Percentiles rank a stretch among this genome's conserved stretches.
Conservation (phyloP, 2,888 invertebrate genomes). For the Parthenolecanium corni region DNA sequence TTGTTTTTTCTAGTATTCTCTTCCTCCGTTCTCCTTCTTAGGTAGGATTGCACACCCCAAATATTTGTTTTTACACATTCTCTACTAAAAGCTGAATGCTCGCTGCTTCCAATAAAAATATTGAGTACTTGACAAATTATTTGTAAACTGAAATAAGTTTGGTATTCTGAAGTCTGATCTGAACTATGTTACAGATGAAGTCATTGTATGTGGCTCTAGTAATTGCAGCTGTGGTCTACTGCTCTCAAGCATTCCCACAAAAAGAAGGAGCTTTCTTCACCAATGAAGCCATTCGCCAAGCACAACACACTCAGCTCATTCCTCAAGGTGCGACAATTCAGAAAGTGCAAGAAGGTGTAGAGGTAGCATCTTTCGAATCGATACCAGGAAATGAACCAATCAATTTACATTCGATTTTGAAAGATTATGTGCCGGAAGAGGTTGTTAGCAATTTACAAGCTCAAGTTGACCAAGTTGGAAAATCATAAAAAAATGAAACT, state of each 20-base stretch:
- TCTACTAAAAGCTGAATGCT: too few species aligned
- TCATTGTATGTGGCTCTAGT: conserved; percentile 15
- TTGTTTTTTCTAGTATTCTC: not conserved
- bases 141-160: not conserved
- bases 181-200: conserved; percentile 25
- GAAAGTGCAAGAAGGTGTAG: conserved; percentile 65
- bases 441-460: conserved; percentile 77
- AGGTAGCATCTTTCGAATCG: conserved; percentile 72
- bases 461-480: conserved; percentile 72
- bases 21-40: not conserved
- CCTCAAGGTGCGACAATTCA: conserved; percentile 79
- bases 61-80: too few species aligned
- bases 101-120: too few species aligned
- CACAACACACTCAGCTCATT: conserved; percentile 71
- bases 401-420: conserved; percentile 70
- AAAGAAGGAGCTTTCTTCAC: conserved; percentile 71
- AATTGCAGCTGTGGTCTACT: conserved; percentile 42
- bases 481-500: conserved; percentile 28
- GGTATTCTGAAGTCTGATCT: too few species aligned
- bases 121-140: too few species aligned
- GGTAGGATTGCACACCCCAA: too few species aligned
- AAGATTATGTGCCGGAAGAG: conserved; percentile 74
- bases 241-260: conserved; percentile 46
- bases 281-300: conserved; percentile 76
- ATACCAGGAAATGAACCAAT: conserved; percentile 75